Evolutionary conservation across 2,797 vertebrate species (phyloP).

Genomic region (Coregonus ussuriensis): DNA sequence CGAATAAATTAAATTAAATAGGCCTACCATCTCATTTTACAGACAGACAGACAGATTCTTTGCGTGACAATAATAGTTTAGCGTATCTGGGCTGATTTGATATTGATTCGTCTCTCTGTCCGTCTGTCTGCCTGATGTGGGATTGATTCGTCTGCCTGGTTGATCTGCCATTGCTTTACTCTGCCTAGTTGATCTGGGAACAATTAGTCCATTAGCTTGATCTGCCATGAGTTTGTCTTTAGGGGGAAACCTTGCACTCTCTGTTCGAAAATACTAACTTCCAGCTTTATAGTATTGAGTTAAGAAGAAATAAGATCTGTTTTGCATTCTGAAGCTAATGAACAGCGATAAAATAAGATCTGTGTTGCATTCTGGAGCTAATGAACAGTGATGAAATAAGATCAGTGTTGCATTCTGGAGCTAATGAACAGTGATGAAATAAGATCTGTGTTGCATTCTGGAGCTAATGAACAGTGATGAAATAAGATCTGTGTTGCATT

Average conservation of each 20-base stretch:
- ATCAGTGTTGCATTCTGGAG: too few relatives aligned
- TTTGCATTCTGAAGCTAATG: neutral
- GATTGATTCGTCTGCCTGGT: constrained; percentile 39
- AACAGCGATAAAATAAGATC: too few relatives aligned
- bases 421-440: too few relatives aligned
- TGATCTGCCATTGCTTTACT: neutral
- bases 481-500: too few relatives aligned
- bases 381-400: too few relatives aligned
- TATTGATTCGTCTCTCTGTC: constrained; percentile 26
- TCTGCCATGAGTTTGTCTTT: neutral
- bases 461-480: neutral
- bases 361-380: too few relatives aligned
- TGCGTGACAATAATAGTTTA: constrained; percentile 14
- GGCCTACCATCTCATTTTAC: neutral
- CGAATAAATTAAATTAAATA: neutral
- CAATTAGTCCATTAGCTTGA: constrained; percentile 20
- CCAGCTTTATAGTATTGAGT: neutral
- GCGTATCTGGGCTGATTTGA: constrained; percentile 23
- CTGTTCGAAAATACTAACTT: neutral
- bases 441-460: neutral
- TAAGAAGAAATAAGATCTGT: neutral
- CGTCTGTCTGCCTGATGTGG: constrained; percentile 3
- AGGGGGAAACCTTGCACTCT: neutral
- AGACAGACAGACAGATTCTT: neutral
- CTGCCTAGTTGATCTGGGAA: constrained; percentile 6